Evolutionary conservation across 2,113 vertebrate genomes (phyloP).

Genomic region (Tauraco erythrolophus): DNA sequence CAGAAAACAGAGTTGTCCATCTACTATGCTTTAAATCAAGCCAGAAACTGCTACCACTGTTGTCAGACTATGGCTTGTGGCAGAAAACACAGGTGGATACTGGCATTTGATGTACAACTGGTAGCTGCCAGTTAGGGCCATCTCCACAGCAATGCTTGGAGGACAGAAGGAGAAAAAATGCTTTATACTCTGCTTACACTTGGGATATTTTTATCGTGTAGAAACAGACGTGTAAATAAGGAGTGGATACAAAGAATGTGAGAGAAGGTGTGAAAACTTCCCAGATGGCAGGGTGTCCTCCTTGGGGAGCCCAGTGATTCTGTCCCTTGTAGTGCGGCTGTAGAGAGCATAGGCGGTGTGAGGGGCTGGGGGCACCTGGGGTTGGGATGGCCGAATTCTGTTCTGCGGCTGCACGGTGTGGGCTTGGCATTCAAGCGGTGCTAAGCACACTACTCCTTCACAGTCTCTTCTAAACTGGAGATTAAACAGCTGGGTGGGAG

Average conservation of each 20-base stretch:
- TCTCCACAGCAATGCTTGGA: neutral
- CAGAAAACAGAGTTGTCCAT: neutral
- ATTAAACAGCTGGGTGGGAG: neutral
- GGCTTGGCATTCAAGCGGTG: rapidly evolving
- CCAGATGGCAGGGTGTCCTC: rapidly evolving
- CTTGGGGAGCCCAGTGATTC: neutral
- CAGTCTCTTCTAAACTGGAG: neutral
- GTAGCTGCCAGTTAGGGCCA: neutral
- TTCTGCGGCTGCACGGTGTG: neutral
- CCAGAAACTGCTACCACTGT: neutral
- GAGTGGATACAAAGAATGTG: neutral
- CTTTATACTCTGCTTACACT: neutral
- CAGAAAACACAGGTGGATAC: neutral
- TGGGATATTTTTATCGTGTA: neutral
- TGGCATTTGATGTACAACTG: neutral
- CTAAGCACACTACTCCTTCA: neutral
- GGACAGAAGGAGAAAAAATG: neutral
- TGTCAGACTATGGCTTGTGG: neutral
- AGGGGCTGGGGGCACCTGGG: rapidly evolving
- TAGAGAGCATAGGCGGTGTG: rapidly evolving
- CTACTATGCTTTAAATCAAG: neutral
- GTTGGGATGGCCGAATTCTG: neutral
- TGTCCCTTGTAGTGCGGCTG: neutral
- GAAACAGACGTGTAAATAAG: neutral
- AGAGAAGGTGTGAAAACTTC: neutral